phyloP scores from a whole-genome alignment of 2,888 invertebrate genomes.

The Nomada hirtipes region DNA sequence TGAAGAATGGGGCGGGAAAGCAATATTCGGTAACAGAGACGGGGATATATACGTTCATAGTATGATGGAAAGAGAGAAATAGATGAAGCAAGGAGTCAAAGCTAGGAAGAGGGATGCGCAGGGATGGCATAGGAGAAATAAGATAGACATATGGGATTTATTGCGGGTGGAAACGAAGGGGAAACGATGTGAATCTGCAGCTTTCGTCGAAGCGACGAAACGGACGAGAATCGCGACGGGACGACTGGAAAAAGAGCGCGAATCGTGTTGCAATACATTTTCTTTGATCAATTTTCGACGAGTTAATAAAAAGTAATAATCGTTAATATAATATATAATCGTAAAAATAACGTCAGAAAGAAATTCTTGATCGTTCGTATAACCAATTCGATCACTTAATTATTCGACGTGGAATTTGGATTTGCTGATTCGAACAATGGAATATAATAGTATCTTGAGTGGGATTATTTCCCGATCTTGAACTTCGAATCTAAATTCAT shows the following conservation, averaged over 20 bases:
- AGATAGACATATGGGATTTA: not conserved
- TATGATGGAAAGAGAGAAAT: not conserved
- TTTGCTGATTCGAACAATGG: too few relatives aligned
- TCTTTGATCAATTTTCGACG: constrained; percentile 12
- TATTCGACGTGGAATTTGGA: too few relatives aligned
- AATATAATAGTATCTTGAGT: too few relatives aligned
- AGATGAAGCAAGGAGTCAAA: not conserved
- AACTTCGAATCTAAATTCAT: not conserved
- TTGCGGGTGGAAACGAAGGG: constrained; percentile 9
- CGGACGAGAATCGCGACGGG: constrained; percentile 32
- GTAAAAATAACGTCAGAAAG: not conserved
- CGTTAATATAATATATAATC: too few relatives aligned
- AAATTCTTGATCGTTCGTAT: not conserved
- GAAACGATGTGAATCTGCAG: not conserved
- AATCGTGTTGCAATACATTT: not conserved
- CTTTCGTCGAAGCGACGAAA: constrained; percentile 5
- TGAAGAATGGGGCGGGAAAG: constrained; percentile 1
- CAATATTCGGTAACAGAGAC: not conserved
- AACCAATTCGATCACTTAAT: not conserved
- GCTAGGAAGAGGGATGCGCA: not conserved
- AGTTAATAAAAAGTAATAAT: not conserved
- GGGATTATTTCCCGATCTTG: not conserved
- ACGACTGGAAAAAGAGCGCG: constrained; percentile 33
- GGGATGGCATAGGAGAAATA: not conserved
- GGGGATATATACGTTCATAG: not conserved